Base-by-base conservation (phyloP, 2,888 invertebrate genomes). In the Entomobrya proxima region DNA sequence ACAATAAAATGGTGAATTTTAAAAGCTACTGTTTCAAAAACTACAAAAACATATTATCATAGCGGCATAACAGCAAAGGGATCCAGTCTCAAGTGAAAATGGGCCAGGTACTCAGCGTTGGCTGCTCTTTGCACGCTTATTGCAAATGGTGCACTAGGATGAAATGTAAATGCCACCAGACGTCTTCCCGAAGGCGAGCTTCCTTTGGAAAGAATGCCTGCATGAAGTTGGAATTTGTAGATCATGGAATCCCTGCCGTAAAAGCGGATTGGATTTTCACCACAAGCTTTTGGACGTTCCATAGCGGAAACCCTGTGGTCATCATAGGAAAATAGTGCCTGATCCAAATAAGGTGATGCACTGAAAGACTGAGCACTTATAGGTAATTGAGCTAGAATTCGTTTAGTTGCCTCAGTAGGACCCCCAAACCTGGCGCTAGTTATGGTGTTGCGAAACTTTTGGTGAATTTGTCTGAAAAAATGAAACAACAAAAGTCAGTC, bases 221-320 rank as follows among this genome's bases (percentile, higher is more conserved):
- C 95, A 91, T 95, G 94, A 91, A 96, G 94, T 90, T 94, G 94
- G 92, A 96, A 98, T 92, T 95, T 96, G 35, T 96, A 92, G 40
- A 96, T 92, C 7, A 96, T 94, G 90, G 95, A 94, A 93, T 95
- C 95, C 37, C 98, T 94, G 0, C 96, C 95, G 92, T 96, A 97
- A 91, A 98, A 96, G 96, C 97, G 94, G 90, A 98, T 98, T 0
- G 98, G 98, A 92, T 96, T 96, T 92, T 98, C 96, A 80, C 96
- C 96, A 92, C 96, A 97, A 32, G 96, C 95, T 92, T 98, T 98
- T 0, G 98, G 98, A 82, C 98, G 93, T 92, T 98, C 98, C 95
- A 98, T 95, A 64, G 97, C 95, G 0, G 98, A 98, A 0, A 98
- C 96, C 95, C 97, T 96, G 92, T 98, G 97, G 91, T 98, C 98